Base-by-base conservation (phyloP, 2,113 vertebrate genomes). In the Ctenomys sociabilis region DNA sequence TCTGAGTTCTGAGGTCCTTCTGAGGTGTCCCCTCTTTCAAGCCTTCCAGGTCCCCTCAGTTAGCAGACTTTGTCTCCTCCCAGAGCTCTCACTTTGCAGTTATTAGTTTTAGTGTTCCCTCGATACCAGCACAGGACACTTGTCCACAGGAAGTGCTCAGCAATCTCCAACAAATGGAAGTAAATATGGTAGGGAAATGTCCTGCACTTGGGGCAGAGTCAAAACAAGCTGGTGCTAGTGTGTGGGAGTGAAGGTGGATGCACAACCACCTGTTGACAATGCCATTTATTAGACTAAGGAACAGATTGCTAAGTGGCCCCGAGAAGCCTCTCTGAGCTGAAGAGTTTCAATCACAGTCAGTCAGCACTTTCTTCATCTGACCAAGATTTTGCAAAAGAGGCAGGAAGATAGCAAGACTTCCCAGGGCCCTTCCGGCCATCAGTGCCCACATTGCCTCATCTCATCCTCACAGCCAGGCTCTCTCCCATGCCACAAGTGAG, bases 221-320 rank as follows among this genome's bases (percentile, higher is more conserved):
- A 16, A 7, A 43, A 52, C 16, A 17, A 3, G 26, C 78, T 49
- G 64, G 32, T 8, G 26, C 6, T 10, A n/a, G 66, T 0, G 0
- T 0, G 37, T 92, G 54, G 94, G 73, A 22, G 26, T 52, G 10
- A 63, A 82, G 80, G 63, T 63, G 57, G 52, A 61, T 5, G 16
- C 49, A 57, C 21, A 88, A 70, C 93, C 80, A 92, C 97, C 96
- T 96, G 95, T 95, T 95, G 95, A 32, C 85, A 32, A 9, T 0
- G 7, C 0, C 13, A 59, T n/a, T 22, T 45, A 63, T 77, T 32
- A 24, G 75, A 84, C 63, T 70, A 49, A 0, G 43, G 9, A 35
- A 28, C 66, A 14, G 80, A 24, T 3, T 17, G 93, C 93, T 32
- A 52, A 84, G 82, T 17, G 85, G 68, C 1, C 0, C 91, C 7